These are phyloP conservation scores for Coecobrya sp. DNA, from an alignment of 2,888 invertebrate species.

Conservation along the genomic window DNA sequence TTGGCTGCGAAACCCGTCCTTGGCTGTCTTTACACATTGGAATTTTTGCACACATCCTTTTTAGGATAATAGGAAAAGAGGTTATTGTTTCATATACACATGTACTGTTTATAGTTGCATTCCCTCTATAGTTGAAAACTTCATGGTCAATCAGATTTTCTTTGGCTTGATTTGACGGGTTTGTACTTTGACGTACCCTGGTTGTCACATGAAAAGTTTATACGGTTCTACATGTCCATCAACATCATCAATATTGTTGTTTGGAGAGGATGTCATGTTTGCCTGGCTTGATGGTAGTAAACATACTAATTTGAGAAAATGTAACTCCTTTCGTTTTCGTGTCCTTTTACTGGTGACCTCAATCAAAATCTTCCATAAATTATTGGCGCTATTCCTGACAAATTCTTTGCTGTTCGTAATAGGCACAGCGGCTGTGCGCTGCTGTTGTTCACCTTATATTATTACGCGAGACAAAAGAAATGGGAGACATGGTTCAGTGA, in stretches of 20 bases:
- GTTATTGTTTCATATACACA: background rate
- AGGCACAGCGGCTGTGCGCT: background rate
- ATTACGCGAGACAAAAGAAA: background rate
- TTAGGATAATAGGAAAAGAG: background rate
- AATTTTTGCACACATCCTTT: background rate
- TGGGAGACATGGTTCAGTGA: background rate
- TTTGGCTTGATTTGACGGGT: background rate
- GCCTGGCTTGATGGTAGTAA: background rate
- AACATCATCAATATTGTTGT: background rate
- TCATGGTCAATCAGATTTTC: background rate
- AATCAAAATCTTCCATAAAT: constrained; percentile 42
- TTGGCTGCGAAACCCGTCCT: constrained; percentile 62
- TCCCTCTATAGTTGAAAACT: background rate
- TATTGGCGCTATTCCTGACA: background rate
- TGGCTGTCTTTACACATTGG: constrained; percentile 43
- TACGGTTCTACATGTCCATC: background rate
- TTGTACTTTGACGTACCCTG: background rate
- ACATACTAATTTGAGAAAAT: background rate
- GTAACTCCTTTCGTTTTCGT: background rate
- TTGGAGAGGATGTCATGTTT: background rate
- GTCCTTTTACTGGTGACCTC: constrained; percentile 10
- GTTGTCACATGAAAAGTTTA: background rate
- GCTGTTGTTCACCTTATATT: background rate
- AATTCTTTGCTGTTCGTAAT: background rate
- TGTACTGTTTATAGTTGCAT: background rate